Conservation (phyloP, 2,888 invertebrate genomes). For the Ophion slaviceki region DNA sequence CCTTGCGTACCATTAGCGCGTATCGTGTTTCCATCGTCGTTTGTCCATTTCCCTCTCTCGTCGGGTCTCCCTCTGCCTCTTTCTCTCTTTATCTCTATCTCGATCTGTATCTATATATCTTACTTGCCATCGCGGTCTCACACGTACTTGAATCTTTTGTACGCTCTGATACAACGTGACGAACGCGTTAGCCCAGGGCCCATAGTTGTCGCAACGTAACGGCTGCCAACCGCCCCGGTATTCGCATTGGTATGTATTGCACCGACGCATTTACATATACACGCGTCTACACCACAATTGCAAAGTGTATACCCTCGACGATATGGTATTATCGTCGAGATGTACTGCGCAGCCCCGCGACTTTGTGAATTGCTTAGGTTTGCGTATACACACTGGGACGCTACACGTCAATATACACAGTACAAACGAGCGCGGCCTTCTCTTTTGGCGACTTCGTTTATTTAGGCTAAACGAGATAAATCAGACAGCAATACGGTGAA, state of each 20-base stretch:
- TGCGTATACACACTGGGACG: slow-evolving; percentile 9
- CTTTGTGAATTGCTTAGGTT: slow-evolving; percentile 54
- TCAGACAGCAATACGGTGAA: slow-evolving; percentile 8
- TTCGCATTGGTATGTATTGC: slow-evolving; percentile 34
- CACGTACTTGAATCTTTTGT: no score
- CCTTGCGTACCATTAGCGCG: slow-evolving; percentile 60
- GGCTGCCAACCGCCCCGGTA: slow-evolving; percentile 19
- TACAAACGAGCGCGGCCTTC: not conserved
- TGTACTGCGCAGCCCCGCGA: slow-evolving; percentile 4
- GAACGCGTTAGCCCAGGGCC: slow-evolving; percentile 37
- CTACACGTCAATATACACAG: slow-evolving; percentile 14
- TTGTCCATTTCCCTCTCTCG: slow-evolving; percentile 29
- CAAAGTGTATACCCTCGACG: slow-evolving; percentile 17
- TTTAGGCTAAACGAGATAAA: slow-evolving; percentile 12
- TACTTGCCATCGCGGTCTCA: no score
- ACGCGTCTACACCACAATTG: not conserved
- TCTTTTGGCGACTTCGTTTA: slow-evolving; percentile 23
- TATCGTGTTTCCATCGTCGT: slow-evolving; percentile 51
- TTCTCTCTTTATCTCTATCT: not conserved
- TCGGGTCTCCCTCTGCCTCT: no score
- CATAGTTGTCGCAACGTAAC: slow-evolving; percentile 26
- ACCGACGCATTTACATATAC: not conserved
- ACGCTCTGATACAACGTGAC: not conserved
- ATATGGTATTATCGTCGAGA: slow-evolving; percentile 11
- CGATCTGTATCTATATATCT: not conserved